Evolutionary conservation across 2,113 vertebrate genomes (phyloP).

Genomic region (Limnothrissa miodon): DNA sequence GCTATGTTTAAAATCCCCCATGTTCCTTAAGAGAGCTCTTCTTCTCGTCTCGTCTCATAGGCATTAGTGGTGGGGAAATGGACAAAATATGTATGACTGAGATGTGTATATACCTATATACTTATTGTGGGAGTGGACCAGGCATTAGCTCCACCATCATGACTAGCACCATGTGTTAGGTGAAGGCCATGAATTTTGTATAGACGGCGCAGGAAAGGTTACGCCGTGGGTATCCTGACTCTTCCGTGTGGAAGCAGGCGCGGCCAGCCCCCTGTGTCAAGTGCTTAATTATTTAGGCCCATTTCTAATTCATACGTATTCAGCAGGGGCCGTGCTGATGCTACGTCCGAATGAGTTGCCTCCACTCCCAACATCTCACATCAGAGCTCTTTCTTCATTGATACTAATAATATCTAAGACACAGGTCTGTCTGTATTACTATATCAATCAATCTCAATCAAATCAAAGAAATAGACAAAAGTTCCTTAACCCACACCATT

Average conservation of each 20-base stretch:
- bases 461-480: background rate
- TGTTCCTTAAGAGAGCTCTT: background rate
- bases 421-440: background rate
- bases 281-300: conserved; percentile 71
- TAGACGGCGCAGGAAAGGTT: conserved; percentile 56
- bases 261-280: conserved; percentile 62
- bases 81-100: background rate
- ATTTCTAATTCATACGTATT: conserved; percentile 69
- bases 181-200: conserved; percentile 64
- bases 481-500: background rate
- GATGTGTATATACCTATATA: background rate
- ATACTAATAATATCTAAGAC: background rate
- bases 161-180: conserved; percentile 44
- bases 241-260: conserved; percentile 68
- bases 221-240: conserved; percentile 61
- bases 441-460: background rate
- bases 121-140: conserved; percentile 29
- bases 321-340: conserved; percentile 40
- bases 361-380: background rate
- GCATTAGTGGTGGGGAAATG: background rate
- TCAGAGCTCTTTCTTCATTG: background rate
- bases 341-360: conserved; percentile 6
- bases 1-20: too few species aligned
- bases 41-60: background rate
- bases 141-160: conserved; percentile 16